Conservation (phyloP, 2,797 vertebrate genomes). For the Urophycis tenuis region DNA sequence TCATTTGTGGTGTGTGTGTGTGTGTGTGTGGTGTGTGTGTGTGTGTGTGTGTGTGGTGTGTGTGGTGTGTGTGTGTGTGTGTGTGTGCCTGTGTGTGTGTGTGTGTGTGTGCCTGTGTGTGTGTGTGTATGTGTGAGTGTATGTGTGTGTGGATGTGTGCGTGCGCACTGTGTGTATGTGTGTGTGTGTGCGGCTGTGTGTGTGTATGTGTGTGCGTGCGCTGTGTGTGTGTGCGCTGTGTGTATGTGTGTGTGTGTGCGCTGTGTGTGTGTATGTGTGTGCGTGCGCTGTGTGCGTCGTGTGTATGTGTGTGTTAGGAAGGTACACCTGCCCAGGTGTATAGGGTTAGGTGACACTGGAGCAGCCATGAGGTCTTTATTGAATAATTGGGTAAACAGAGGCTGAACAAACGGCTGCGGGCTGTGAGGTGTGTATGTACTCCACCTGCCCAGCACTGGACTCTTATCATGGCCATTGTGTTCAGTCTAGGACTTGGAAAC, state of each 20-base stretch:
- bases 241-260: background rate
- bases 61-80: too few relatives aligned
- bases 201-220: too few relatives aligned
- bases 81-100: too few relatives aligned
- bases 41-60: background rate
- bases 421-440: slow-evolving; percentile 14
- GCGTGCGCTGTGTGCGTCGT: background rate
- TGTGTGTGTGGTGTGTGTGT: background rate
- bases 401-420: background rate
- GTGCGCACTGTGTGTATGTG: background rate
- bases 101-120: background rate
- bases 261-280: slow-evolving; percentile 5
- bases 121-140: slow-evolving; percentile 9
- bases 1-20: too few relatives aligned
- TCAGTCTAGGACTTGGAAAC: slow-evolving; percentile 46
- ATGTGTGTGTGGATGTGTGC: background rate
- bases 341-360: too few relatives aligned
- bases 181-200: background rate
- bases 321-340: too few relatives aligned
- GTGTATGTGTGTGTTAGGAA: background rate
- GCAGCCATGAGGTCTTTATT: background rate
- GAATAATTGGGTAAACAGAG: background rate
- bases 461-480: slow-evolving; percentile 46
- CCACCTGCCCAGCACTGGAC: slow-evolving; percentile 11
- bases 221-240: too few relatives aligned